Conservation (phyloP, 2,113 vertebrate genomes). For the Albula glossodonta region DNA sequence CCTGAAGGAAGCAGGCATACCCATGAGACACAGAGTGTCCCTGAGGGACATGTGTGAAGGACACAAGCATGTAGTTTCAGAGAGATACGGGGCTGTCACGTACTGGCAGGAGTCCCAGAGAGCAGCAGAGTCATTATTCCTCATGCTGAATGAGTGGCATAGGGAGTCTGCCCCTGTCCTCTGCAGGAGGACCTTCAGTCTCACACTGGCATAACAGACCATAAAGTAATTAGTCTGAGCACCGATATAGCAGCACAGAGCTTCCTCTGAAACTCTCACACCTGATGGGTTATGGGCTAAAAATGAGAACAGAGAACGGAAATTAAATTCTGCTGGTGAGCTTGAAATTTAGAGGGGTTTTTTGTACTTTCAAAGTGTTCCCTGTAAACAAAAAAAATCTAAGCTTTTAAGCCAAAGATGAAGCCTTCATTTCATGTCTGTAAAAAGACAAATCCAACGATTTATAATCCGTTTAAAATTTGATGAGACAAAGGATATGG, state of each 20-base stretch:
- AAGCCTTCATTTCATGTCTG: background rate
- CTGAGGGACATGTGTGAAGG: background rate
- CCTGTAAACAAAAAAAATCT: background rate
- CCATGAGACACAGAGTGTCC: background rate
- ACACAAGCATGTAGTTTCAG: too few species aligned
- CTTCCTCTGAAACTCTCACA: background rate
- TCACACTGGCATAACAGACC: slow-evolving; percentile 36
- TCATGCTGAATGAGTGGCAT: slow-evolving; percentile 28
- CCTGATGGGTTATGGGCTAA: background rate
- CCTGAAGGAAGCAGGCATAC: background rate
- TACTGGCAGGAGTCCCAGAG: background rate
- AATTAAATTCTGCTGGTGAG: background rate
- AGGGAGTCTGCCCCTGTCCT: slow-evolving; percentile 36
- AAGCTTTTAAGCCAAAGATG: background rate
- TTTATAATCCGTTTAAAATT: background rate
- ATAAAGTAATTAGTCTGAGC: slow-evolving; percentile 48
- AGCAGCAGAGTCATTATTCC: slow-evolving; percentile 45
- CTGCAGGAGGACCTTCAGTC: slow-evolving; percentile 36
- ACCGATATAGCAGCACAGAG: background rate
- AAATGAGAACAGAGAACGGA: background rate
- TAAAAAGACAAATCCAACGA: background rate
- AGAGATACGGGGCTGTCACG: background rate
- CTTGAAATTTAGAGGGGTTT: background rate
- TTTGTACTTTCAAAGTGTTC: background rate
- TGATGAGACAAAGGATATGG: background rate